Evolutionary conservation across 2,888 invertebrate genomes (phyloP), one percentile per base, ranked within the genome.

Genomic region (Melanostoma mellinum): DNA sequence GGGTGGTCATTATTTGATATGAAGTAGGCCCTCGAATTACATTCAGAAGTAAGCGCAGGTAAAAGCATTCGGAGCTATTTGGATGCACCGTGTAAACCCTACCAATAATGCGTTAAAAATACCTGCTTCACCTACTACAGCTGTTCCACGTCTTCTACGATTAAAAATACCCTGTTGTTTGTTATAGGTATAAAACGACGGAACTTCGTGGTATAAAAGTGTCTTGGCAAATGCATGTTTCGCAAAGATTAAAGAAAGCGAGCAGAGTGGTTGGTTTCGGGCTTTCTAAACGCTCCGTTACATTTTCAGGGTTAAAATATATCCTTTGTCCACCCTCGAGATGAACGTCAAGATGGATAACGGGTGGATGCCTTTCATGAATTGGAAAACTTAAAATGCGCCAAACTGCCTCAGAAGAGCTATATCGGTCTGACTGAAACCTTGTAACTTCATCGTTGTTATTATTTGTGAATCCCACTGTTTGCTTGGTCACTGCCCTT

Each of bases 401-500:
- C 46, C 69, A 69, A 56, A 44, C 8, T 30, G 55, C 56, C 55
- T 71, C 71, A n/a, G 60, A 58, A 30, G 10, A 46, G 33, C 60
- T 20, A 72, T 35, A 60, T 71, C 58, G 71, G 4, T 60, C 58
- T 32, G 10, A 46, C 33, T 72, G 71, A 56, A 42, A 72, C 46
- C 56, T 58, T 10, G 71, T 42, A 30, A 71, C 48, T 71, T 71
- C 38, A 36, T 69, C 40, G 71, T 44, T 58, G 46, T 58, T 35
- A 71, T 60, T 71, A 40, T 58, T 30, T 42, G 6, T 42, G 9
- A 58, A 38, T 10, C 71, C 79, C 36, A 82, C 46, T 35, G 71
- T 72, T 72, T 36, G 79, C 85, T 89, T 88, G 88, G 79, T 90
- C 89, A 80, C 88, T 89, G 35, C 90, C 90, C 89, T 91, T 91